Evolutionary conservation across 1,140 invertebrate species (phyloP), one percentile per base, ranked within the genome.

Genomic region (Drosophila orosa): DNA sequence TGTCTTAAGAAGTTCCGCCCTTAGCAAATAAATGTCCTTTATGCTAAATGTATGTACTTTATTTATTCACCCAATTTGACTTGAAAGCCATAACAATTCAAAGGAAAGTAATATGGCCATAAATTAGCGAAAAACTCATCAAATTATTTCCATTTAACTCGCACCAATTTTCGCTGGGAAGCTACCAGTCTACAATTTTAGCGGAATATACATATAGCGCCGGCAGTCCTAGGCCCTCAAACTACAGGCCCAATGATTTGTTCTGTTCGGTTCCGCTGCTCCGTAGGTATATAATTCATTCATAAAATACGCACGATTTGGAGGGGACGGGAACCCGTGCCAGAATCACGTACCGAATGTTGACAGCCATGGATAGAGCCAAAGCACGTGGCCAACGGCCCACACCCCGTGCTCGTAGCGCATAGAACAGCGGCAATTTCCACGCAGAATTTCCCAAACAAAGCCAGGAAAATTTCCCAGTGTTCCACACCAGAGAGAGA

Each of bases 391-490:
- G 82, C 61, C 44, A 44, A 48, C 44, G 39, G 54, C 48, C 24
- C 39, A 25, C 47, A 27, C 17, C 45, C 61, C 42, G 24, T 45
- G 27, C 29, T 27, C 19, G 17, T 9, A 5, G 12, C 22, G 25
- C n/a, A 29, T 35, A 33, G 37, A n/a, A 10, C 56, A 10, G 24
- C 22, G 37, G 40, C 27, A 39, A 12, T 56, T 45, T 61, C 47
- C 33, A 31, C 35, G 25, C 24, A 29, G 58, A 83, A 87, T 83
- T 89, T 87, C 73, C 84, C 84, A 87, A 89, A 87, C 83, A 87
- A 89, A 80, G 19, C 33, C 31, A 42, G 10, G 33, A 48, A 50
- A 87, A 89, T 87, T 89, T 89, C 83, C 83, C 84, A 56, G 5
- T 83, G 29, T 89, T 87, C 47, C 9, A 29, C 33, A 24, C 9